Evolutionary conservation across 2,888 invertebrate species (phyloP), one percentile per base, ranked within the genome.

Genomic region (Lasioglossum leucozonium): DNA sequence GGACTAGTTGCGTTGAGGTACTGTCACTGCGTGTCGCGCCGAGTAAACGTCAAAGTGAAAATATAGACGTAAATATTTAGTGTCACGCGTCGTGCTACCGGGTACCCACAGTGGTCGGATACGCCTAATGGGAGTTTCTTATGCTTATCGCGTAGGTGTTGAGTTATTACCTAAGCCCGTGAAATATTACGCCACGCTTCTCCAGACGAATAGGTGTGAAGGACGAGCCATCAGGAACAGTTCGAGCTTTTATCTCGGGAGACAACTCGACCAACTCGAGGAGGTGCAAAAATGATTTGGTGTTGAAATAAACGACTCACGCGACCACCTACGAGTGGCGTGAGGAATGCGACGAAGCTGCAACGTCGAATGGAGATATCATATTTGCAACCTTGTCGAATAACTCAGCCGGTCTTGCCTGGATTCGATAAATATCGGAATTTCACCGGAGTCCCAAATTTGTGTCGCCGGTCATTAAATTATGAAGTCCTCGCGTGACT

Each of bases 101-200:
- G 11, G 13, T n/a, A 69, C 13, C 13, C 1, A 13, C 8, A 3
- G 10, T 11, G 10, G 11, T 22, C 0, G 40, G 69, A 69, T n/a
- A 69, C 11, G 40, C 69, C 40, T 69, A 40, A 40, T 69, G n/a
- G 69, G 69, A n/a, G 69, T 69, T 69, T 40, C 69, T 69, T 40
- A 11, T 40, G n/a, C 4, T 69, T 13, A n/a, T 69, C 69, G 69
- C 69, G 69, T 69, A 69, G 40, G 69, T 40, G 69, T 40, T 69
- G 69, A 69, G 40, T 69, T 69, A 69, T 40, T 69, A 40, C 40
- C 40, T 69, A 40, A n/a, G 69, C 37, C 40, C 11, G 5, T 13
- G 40, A 13, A 40, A 37, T 69, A 69, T 37, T 40, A n/a, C 69
- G 13, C 40, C 22, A 13, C n/a, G 69, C 69, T 37, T n/a, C n/a